These are phyloP conservation scores for Habropoda laboriosa DNA, from an alignment of 1,140 invertebrate genomes.

Conservation along the genomic window DNA sequence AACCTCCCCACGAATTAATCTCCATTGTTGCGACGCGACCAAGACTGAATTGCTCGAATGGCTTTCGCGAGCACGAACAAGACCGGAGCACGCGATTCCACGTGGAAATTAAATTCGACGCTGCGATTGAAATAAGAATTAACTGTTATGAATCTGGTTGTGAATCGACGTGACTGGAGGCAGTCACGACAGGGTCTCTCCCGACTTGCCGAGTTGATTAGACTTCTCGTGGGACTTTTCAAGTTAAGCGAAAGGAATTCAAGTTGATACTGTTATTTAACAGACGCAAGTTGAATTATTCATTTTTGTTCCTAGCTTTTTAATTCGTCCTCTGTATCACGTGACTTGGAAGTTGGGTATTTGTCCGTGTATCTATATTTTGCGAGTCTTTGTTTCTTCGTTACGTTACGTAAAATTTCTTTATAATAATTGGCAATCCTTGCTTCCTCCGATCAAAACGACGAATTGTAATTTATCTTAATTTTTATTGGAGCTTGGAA, in stretches of 20 bases:
- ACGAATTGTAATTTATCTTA: too few relatives aligned
- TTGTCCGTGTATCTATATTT: too few relatives aligned
- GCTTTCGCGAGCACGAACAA: conserved; percentile 2
- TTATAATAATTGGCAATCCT: too few relatives aligned
- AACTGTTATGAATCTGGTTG: not conserved
- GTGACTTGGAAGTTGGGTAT: too few relatives aligned
- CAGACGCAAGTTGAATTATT: too few relatives aligned
- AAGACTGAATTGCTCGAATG: not conserved
- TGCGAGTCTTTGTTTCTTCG: too few relatives aligned
- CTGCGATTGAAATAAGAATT: conserved; percentile 16
- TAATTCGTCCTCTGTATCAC: too few relatives aligned
- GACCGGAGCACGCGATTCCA: not conserved
- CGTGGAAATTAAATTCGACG: conserved; percentile 27
- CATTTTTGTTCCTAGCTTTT: too few relatives aligned
- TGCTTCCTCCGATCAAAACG: too few relatives aligned
- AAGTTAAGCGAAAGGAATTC: not conserved
- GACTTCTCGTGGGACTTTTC: not conserved
- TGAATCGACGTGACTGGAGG: not conserved
- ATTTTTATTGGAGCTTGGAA: too few relatives aligned
- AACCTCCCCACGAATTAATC: conserved; percentile 8
- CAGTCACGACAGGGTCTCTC: conserved; percentile 2
- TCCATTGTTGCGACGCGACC: conserved; percentile 6
- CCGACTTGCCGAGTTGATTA: not conserved
- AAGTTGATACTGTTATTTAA: not conserved
- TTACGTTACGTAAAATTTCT: too few relatives aligned